phyloP scores from a whole-genome alignment of 2,888 invertebrate species.

The Melanotus villosus region DNA sequence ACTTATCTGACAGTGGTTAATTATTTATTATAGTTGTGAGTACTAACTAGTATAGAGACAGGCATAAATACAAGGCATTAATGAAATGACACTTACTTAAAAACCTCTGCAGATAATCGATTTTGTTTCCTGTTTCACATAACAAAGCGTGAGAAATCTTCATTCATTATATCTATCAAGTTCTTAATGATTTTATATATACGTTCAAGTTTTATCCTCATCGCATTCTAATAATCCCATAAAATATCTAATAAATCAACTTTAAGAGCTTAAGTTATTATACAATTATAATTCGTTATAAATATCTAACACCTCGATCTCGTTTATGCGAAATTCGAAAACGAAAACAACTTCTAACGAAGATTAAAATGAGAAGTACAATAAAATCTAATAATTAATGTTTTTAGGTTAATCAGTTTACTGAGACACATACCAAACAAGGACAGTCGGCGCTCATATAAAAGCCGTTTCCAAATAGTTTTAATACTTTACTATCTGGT shows the following conservation, averaged over 20 bases:
- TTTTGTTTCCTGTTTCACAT: constrained; percentile 42
- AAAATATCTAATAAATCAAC: constrained; percentile 30
- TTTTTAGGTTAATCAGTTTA: background rate
- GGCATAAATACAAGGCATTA: constrained; percentile 23
- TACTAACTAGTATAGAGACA: constrained; percentile 20
- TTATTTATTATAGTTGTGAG: constrained; percentile 25
- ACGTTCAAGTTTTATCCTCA: constrained; percentile 2
- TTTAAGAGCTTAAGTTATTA: constrained; percentile 8
- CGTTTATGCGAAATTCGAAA: background rate
- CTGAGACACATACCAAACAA: background rate
- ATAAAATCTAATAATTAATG: background rate
- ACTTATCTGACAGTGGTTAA: constrained; percentile 14
- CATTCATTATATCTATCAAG: constrained; percentile 32
- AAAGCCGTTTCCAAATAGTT: background rate
- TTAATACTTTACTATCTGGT: background rate
- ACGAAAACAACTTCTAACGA: background rate
- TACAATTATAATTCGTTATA: constrained; percentile 1
- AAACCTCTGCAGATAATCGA: constrained; percentile 37
- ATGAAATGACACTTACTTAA: constrained; percentile 33
- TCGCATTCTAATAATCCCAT: constrained; percentile 19
- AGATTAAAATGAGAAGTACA: background rate
- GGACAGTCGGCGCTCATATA: background rate
- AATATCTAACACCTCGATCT: background rate
- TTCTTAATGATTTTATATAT: constrained; percentile 32
- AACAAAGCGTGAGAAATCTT: constrained; percentile 47